Evolutionary conservation across 1,140 invertebrate species (phyloP).

Genomic region (Carposina sasakii): DNA sequence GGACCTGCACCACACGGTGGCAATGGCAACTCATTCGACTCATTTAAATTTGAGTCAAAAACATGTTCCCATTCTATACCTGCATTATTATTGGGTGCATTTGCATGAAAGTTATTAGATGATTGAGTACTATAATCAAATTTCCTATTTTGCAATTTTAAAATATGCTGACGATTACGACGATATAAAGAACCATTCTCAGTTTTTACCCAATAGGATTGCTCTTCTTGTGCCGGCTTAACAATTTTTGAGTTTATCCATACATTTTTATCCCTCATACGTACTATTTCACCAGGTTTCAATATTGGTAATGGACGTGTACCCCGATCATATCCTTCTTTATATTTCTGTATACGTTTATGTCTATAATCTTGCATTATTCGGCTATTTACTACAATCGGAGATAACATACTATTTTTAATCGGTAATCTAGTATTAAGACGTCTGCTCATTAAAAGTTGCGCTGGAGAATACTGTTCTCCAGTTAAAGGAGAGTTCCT

Average conservation of each 20-base stretch:
- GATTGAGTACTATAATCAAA: too few relatives aligned
- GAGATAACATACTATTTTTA: slow-evolving; percentile 4
- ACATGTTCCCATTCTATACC: too few relatives aligned
- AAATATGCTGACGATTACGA: slow-evolving; percentile 7
- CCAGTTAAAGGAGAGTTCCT: slow-evolving; percentile 22
- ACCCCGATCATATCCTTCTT: slow-evolving; percentile 15
- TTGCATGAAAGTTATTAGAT: too few relatives aligned
- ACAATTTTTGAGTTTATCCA: slow-evolving; percentile 10
- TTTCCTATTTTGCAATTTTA: too few relatives aligned
- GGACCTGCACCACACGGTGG: too few relatives aligned
- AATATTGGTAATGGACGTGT: slow-evolving; percentile 1
- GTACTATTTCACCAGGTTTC: slow-evolving; percentile 7
- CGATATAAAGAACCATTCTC: slow-evolving; percentile 10
- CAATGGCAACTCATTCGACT: too few relatives aligned
- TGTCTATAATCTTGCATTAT: slow-evolving; percentile 2
- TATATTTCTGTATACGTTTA: slow-evolving; percentile 5
- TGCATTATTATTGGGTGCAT: too few relatives aligned
- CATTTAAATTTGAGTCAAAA: too few relatives aligned
- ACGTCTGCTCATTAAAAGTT: slow-evolving; percentile 20
- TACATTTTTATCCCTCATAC: slow-evolving; percentile 6
- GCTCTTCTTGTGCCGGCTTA: neutral
- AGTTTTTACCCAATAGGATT: slow-evolving; percentile 17
- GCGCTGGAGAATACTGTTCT: slow-evolving; percentile 19
- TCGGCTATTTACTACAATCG: neutral
- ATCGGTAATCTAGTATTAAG: slow-evolving; percentile 17